Conservation (phyloP, 2,797 vertebrate genomes). For the Helicolenus hilgendorfi region DNA sequence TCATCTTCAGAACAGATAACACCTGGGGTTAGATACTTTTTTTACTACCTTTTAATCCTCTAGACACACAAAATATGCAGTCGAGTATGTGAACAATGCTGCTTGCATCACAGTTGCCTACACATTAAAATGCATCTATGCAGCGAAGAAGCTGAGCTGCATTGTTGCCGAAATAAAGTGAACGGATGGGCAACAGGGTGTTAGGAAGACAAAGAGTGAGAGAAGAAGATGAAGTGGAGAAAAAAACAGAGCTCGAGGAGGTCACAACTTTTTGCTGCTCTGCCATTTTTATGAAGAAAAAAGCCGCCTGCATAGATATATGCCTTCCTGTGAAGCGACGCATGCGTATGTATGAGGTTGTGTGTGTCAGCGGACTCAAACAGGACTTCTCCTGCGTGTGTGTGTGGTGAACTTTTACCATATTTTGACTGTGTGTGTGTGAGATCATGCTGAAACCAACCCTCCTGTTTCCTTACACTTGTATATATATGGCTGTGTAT, state of each 20-base stretch:
- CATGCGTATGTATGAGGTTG: conserved; percentile 52
- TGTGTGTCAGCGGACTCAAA: conserved; percentile 12
- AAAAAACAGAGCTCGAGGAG: neutral
- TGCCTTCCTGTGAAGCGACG: conserved; percentile 10
- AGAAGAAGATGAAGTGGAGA: neutral
- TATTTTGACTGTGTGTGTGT: conserved; percentile 22
- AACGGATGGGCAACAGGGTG: neutral
- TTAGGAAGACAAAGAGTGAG: neutral
- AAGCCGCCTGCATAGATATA: conserved; percentile 7
- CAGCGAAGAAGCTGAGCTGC: neutral
- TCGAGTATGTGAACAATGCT: neutral
- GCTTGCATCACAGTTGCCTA: neutral
- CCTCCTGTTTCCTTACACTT: conserved; percentile 22
- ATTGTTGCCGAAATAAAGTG: neutral
- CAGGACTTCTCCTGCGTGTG: neutral
- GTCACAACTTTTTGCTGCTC: conserved; percentile 21
- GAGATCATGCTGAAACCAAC: conserved; percentile 1
- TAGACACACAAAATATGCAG: neutral
- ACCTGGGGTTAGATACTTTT: neutral
- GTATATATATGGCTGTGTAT: conserved; percentile 11
- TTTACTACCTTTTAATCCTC: neutral
- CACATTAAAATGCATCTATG: conserved; percentile 9
- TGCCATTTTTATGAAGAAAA: conserved; percentile 10
- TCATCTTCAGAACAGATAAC: neutral
- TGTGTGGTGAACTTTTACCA: conserved; percentile 23